Conservation (phyloP, 1,140 invertebrate genomes). For the Drosophila santomea region DNA sequence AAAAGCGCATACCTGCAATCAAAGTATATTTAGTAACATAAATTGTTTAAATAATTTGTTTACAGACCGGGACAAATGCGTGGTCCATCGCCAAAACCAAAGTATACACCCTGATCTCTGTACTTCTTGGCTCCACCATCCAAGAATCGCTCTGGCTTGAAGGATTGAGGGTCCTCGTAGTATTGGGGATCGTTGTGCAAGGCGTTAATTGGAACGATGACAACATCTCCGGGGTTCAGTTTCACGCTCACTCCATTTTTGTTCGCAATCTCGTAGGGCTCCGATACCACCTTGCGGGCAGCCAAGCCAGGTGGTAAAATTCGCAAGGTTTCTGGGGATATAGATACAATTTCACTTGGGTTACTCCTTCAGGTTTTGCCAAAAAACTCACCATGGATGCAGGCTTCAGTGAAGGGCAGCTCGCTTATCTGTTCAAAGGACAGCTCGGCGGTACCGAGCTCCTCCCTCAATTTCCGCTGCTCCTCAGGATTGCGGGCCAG, state of each 20-base stretch:
- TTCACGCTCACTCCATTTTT: constrained; percentile 42
- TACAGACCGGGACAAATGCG: constrained; percentile 87
- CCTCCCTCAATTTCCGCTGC: constrained; percentile 35
- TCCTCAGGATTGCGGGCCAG: constrained; percentile 47
- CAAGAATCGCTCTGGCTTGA: constrained; percentile 88
- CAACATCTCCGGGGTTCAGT: constrained; percentile 85
- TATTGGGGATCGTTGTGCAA: constrained; percentile 87
- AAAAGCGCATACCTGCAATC: constrained; percentile 63
- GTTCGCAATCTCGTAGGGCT: constrained; percentile 47
- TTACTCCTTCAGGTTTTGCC: too few relatives aligned
- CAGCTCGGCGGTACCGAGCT: constrained; percentile 64
- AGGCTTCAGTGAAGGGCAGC: constrained; percentile 61
- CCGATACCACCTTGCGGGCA: constrained; percentile 46
- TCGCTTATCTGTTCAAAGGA: constrained; percentile 59
- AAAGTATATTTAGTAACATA: neutral
- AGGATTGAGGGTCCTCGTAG: constrained; percentile 88
- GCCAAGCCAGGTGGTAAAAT: constrained; percentile 49
- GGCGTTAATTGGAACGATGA: constrained; percentile 86
- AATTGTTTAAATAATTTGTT: neutral
- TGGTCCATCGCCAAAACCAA: constrained; percentile 87
- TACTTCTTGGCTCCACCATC: constrained; percentile 76
- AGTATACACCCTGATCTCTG: constrained; percentile 85
- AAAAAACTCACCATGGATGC: constrained; percentile 50
- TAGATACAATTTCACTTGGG: neutral
- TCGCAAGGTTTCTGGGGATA: constrained; percentile 48